These are phyloP conservation scores for Xestia rhomboidea DNA, from an alignment of 2,888 invertebrate species.

Conservation along the genomic window DNA sequence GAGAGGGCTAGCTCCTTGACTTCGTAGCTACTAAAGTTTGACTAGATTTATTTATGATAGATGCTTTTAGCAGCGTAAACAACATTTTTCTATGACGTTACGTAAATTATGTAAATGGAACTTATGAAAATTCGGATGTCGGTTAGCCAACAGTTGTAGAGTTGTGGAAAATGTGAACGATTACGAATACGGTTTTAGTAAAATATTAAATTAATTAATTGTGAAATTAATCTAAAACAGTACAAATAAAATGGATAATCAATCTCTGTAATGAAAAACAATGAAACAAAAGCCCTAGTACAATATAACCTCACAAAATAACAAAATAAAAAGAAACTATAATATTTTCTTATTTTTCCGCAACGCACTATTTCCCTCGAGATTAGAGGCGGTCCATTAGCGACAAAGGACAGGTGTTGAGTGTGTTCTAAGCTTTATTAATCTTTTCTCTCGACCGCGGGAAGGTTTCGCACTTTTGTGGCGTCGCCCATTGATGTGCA, in stretches of 20 bases:
- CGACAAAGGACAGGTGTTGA: constrained; percentile 90
- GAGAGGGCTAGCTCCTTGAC: constrained; percentile 40
- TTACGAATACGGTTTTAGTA: background rate
- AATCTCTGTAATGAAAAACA: background rate
- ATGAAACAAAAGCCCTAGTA: constrained; percentile 11
- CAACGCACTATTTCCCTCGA: constrained; percentile 68
- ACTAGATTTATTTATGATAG: constrained; percentile 43
- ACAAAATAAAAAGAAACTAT: constrained; percentile 64
- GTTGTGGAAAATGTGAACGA: background rate
- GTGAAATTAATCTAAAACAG: background rate
- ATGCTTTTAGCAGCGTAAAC: constrained; percentile 39
- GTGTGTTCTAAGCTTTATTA: constrained; percentile 89
- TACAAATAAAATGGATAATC: background rate
- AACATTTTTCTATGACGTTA: constrained; percentile 26
- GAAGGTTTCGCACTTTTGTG: constrained; percentile 87
- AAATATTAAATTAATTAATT: background rate
- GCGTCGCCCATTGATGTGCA: constrained; percentile 81
- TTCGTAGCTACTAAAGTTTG: constrained; percentile 44
- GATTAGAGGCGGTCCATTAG: constrained; percentile 87
- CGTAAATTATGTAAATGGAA: constrained; percentile 7
- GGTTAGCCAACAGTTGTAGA: background rate
- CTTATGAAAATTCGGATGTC: constrained; percentile 9
- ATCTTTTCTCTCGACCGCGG: constrained; percentile 84
- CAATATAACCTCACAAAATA: constrained; percentile 46
- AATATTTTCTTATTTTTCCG: constrained; percentile 72